Percentiles rank a stretch among this genome's conserved stretches.
Evolutionary conservation across 2,888 invertebrate species (phyloP).

Genomic region (Leucania comma): DNA sequence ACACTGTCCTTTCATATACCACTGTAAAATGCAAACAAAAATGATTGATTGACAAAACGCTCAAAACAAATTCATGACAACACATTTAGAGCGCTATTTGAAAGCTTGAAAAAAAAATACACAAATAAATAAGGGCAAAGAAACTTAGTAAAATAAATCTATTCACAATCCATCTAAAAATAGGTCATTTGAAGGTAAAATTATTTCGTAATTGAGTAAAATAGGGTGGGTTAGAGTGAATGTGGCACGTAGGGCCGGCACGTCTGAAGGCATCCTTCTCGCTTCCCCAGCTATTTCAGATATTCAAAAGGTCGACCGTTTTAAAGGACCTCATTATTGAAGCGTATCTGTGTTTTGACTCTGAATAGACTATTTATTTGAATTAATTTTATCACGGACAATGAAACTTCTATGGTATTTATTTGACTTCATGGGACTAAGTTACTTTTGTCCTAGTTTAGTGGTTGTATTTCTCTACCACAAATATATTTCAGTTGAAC

Average conservation of each 20-base stretch:
- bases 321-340: conserved; percentile 73
- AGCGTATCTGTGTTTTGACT: conserved; percentile 68
- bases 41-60: neutral
- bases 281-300: conserved; percentile 75
- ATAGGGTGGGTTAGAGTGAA: conserved; percentile 69
- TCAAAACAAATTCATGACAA: neutral
- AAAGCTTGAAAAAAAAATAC: too few species aligned
- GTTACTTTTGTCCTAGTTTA: neutral
- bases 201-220: conserved; percentile 73
- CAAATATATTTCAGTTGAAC: neutral
- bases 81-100: neutral
- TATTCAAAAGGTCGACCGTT: conserved; percentile 80
- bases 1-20: too few species aligned
- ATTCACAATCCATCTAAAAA: conserved; percentile 58
- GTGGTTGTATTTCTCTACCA: neutral
- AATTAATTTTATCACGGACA: conserved; percentile 50
- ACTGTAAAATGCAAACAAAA: too few species aligned
- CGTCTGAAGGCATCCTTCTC: conserved; percentile 68
- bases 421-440: neutral
- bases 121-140: too few species aligned
- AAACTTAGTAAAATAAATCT: conserved; percentile 37
- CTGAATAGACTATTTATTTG: conserved; percentile 66
- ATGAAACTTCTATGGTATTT: conserved; percentile 16
- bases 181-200: conserved; percentile 67
- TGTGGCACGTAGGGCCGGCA: conserved; percentile 72